Conservation (phyloP, 2,797 vertebrate genomes). For the Carduelis carduelis region DNA sequence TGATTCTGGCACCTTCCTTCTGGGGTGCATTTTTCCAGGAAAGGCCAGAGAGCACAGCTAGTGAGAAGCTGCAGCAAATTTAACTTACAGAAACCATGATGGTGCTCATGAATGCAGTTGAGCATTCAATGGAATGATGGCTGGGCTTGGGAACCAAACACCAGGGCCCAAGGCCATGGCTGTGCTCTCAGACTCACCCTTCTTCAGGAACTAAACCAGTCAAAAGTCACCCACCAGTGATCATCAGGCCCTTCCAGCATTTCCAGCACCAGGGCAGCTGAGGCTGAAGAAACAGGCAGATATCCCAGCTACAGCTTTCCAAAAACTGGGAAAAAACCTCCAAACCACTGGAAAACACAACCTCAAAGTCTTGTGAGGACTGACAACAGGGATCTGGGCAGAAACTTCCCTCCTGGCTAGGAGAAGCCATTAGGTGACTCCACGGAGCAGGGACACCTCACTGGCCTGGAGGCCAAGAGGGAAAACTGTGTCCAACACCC, state of each 20-base stretch:
- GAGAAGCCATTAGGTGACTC: neutral
- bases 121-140: accelerated
- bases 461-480: neutral
- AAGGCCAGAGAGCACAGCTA: neutral
- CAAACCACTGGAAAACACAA: neutral
- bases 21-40: neutral
- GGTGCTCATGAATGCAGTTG: neutral
- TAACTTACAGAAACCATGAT: accelerated
- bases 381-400: neutral
- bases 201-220: neutral
- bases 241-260: neutral
- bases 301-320: neutral
- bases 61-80: neutral
- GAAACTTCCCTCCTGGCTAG: neutral
- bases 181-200: neutral
- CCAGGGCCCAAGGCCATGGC: neutral
- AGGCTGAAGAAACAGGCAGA: neutral
- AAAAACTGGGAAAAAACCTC: neutral
- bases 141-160: neutral
- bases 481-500: neutral
- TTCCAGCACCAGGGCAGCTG: neutral
- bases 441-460: neutral
- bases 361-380: neutral
- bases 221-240: neutral
- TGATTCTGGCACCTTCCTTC: neutral